phyloP scores from a whole-genome alignment of 1,140 invertebrate species.

The Bilobella aurantiaca region DNA sequence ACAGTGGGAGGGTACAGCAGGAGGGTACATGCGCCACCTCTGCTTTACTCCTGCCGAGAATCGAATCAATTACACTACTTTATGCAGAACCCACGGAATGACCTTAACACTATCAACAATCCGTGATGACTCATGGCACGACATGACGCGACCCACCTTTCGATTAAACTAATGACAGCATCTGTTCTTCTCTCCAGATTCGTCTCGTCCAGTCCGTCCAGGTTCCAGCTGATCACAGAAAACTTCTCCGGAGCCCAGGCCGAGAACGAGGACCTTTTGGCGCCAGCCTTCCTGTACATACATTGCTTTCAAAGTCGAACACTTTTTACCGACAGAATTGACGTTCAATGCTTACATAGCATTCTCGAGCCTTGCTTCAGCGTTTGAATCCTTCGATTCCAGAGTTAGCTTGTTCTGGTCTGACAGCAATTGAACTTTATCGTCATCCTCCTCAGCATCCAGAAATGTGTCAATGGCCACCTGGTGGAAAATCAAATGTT shows the following conservation, averaged over 20 bases:
- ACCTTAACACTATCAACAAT: not conserved
- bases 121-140: no score
- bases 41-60: no score
- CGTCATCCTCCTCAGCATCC: constrained; percentile 1
- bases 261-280: no score
- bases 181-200: constrained; percentile 46
- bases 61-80: no score
- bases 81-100: not conserved
- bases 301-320: no score
- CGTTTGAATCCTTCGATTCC: not conserved
- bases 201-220: constrained; percentile 52
- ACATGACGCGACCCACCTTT: constrained; percentile 39
- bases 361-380: no score
- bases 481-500: not conserved
- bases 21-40: no score
- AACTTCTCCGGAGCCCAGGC: constrained; percentile 39
- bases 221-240: constrained; percentile 50
- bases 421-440: not conserved
- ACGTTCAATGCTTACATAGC: no score
- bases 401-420: not conserved
- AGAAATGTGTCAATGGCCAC: not conserved
- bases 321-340: no score
- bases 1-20: no score
- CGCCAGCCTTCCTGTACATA: no score
- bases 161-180: constrained; percentile 45